Percentiles rank a stretch among this genome's conserved stretches.
These are phyloP conservation scores for Salarias fasciatus DNA, from an alignment of 2,797 vertebrate species.

Conservation along the genomic window DNA sequence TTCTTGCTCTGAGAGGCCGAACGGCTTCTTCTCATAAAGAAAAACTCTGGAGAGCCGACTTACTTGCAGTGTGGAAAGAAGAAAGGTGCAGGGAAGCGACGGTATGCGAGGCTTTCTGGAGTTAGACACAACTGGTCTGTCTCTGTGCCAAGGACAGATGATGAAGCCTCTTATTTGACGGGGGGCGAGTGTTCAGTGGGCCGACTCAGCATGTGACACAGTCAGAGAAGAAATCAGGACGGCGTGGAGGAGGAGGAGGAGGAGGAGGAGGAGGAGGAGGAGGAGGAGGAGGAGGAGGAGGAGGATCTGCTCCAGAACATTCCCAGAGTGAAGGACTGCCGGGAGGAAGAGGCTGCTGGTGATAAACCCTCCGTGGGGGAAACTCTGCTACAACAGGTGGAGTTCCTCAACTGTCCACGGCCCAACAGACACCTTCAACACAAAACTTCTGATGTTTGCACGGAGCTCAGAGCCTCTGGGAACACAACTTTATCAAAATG, in stretches of 20 bases:
- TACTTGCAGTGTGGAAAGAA: constrained; percentile 9
- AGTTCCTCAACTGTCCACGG: too few species aligned
- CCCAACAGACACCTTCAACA: too few species aligned
- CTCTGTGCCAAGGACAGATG: background rate
- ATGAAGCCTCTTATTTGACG: background rate
- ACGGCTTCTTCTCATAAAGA: constrained; percentile 26
- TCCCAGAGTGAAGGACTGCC: background rate
- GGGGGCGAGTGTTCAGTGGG: background rate
- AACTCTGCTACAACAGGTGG: too few species aligned
- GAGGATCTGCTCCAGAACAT: too few species aligned
- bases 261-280: too few species aligned
- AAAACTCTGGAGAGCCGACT: constrained; percentile 15
- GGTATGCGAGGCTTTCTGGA: background rate
- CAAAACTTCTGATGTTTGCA: too few species aligned
- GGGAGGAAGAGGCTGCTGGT: too few species aligned
- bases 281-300: background rate
- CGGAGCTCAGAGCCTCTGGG: too few species aligned
- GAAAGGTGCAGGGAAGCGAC: background rate
- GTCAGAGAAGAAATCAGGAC: background rate
- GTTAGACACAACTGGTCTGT: background rate
- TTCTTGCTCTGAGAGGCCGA: constrained; percentile 7
- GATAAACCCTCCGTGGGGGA: too few species aligned
- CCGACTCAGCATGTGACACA: background rate
- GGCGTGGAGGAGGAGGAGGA: background rate
- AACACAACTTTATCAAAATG: too few species aligned